These are phyloP conservation scores for Argyresthia albistria DNA, from an alignment of 2,888 invertebrate species.

Conservation along the genomic window DNA sequence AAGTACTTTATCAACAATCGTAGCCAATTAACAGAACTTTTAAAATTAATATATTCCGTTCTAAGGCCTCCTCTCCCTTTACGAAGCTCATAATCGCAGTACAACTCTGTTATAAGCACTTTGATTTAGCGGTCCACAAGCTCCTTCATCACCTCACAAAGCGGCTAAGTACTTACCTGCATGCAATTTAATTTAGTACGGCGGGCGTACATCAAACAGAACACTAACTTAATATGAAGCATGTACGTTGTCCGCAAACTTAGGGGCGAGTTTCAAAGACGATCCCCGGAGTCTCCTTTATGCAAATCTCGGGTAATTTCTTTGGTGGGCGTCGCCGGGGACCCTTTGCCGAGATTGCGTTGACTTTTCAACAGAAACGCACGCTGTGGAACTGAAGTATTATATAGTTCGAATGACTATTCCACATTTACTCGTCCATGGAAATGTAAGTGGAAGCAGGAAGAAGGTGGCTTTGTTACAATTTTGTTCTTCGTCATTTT, in stretches of 20 bases:
- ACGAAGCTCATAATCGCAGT: too few species aligned
- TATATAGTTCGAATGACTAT: neutral
- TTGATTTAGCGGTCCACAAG: too few species aligned
- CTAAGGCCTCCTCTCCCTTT: too few species aligned
- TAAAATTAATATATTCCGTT: too few species aligned
- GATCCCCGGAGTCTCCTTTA: conserved; percentile 60
- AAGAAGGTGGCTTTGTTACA: too few species aligned
- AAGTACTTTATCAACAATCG: too few species aligned
- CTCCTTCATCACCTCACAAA: too few species aligned
- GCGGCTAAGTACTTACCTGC: neutral
- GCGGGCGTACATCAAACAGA: conserved; percentile 15
- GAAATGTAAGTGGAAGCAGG: too few species aligned
- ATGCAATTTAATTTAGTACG: neutral
- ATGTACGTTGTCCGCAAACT: conserved; percentile 56
- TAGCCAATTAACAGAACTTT: too few species aligned
- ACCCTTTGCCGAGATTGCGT: conserved; percentile 54
- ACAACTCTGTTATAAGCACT: too few species aligned
- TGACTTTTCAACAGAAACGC: conserved; percentile 38
- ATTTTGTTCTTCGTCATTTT: too few species aligned
- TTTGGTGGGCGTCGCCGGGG: conserved; percentile 55
- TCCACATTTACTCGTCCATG: too few species aligned
- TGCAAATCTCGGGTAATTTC: conserved; percentile 65
- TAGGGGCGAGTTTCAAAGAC: conserved; percentile 53
- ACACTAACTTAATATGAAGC: conserved; percentile 49
- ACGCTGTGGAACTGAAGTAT: conserved; percentile 17